Evolutionary conservation across 2,797 vertebrate genomes (phyloP).

Genomic region (Oryzias sinensis): DNA sequence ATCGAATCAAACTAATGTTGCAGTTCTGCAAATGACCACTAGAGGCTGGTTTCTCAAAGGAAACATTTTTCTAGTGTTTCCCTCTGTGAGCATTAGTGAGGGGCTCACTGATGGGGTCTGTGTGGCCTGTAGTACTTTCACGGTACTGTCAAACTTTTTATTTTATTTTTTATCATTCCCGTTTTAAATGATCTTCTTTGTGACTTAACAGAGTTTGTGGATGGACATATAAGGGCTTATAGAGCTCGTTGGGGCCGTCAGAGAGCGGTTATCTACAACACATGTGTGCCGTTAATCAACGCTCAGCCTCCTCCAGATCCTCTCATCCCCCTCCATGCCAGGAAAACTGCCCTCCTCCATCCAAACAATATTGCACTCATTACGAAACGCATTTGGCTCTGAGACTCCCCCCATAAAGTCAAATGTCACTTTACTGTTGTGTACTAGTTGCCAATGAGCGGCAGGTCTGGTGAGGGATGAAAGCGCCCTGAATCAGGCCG

Average conservation of each 20-base stretch:
- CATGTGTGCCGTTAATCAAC: constrained; percentile 64
- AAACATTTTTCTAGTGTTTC: no score
- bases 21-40: no score
- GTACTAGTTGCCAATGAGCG: constrained; percentile 31
- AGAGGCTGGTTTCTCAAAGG: no score
- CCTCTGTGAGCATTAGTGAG: no score
- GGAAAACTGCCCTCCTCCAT: constrained; percentile 15
- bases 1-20: no score
- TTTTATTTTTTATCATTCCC: neutral
- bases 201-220: constrained; percentile 29
- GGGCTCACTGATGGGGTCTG: no score
- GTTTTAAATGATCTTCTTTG: neutral
- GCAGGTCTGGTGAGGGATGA: constrained; percentile 13
- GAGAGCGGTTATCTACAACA: constrained; percentile 57
- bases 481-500: constrained; percentile 18
- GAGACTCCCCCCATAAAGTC: neutral
- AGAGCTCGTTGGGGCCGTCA: constrained; percentile 38
- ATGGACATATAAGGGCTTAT: constrained; percentile 50
- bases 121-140: no score
- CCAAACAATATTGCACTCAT: constrained; percentile 36
- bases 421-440: constrained; percentile 27
- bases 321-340: constrained; percentile 9
- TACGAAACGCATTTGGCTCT: constrained; percentile 6
- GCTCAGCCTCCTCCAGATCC: constrained; percentile 23
- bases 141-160: neutral